A percentile compares a stretch with the other conserved stretches of the same genome.
These are phyloP conservation scores for Meandrusa payeni DNA, from an alignment of 2,888 invertebrate genomes.

Conservation along the genomic window DNA sequence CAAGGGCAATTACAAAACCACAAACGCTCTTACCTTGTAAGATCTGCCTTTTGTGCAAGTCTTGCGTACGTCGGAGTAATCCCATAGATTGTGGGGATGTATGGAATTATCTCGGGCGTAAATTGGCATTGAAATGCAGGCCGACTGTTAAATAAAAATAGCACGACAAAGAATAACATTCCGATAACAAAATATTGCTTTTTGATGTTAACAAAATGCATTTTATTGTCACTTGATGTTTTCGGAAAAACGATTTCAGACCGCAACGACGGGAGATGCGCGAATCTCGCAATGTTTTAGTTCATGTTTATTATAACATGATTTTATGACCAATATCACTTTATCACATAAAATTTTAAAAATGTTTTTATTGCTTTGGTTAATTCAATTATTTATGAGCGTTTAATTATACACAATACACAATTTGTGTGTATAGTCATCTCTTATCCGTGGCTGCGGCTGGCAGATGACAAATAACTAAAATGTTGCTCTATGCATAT, in stretches of 20 bases:
- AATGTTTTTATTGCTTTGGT: neutral
- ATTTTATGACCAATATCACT: neutral
- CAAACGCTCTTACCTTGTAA: slow-evolving; percentile 84
- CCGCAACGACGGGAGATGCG: slow-evolving; percentile 17
- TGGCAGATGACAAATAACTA: slow-evolving; percentile 3
- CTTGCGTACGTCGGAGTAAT: slow-evolving; percentile 96
- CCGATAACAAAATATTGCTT: slow-evolving; percentile 72
- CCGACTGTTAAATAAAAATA: slow-evolving; percentile 69
- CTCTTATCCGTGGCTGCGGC: slow-evolving; percentile 10
- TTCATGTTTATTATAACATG: slow-evolving; percentile 16
- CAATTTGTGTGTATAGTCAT: slow-evolving; percentile 1
- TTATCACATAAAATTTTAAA: neutral
- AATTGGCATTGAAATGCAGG: slow-evolving; percentile 72
- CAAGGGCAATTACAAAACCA: slow-evolving; percentile 65
- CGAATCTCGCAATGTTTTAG: slow-evolving; percentile 6
- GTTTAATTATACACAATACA: neutral
- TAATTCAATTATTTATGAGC: slow-evolving; percentile 1
- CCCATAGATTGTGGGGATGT: slow-evolving; percentile 89
- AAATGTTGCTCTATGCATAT: slow-evolving; percentile 10
- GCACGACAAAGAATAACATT: slow-evolving; percentile 66
- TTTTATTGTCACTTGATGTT: slow-evolving; percentile 45
- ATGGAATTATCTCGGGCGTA: slow-evolving; percentile 51
- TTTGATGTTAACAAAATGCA: slow-evolving; percentile 71
- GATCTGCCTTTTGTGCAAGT: slow-evolving; percentile 95
- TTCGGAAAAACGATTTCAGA: slow-evolving; percentile 25